phyloP scores from a whole-genome alignment of 1,140 invertebrate genomes.

The Plectus sambesii region DNA sequence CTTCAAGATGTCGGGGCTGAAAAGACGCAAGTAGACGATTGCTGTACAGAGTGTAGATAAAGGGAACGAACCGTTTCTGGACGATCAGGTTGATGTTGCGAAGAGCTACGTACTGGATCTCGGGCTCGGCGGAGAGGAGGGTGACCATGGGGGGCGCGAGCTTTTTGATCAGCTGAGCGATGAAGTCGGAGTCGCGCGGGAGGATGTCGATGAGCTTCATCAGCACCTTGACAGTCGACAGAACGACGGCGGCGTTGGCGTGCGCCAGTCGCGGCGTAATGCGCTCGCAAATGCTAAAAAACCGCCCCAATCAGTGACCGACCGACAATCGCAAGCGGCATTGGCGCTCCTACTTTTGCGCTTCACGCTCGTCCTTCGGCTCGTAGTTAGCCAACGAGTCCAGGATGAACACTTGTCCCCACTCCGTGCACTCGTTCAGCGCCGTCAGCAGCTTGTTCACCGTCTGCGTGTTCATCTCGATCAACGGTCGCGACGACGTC shows the following conservation, averaged over 20 bases:
- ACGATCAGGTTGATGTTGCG: slow-evolving; percentile 98
- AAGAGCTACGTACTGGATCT: slow-evolving; percentile 95
- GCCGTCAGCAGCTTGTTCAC: slow-evolving; percentile 97
- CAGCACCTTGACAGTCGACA: slow-evolving; percentile 86
- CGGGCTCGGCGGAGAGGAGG: slow-evolving; percentile 88
- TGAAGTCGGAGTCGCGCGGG: slow-evolving; percentile 80
- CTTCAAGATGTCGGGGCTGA: slow-evolving; percentile 88
- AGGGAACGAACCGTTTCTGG: slow-evolving; percentile 78
- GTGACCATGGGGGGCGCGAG: slow-evolving; percentile 96
- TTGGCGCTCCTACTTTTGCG: slow-evolving; percentile 64
- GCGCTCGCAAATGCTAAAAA: slow-evolving; percentile 77
- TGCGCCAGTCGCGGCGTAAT: slow-evolving; percentile 94
- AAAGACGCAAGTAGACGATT: slow-evolving; percentile 21
- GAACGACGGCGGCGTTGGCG: slow-evolving; percentile 97
- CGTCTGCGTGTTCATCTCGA: slow-evolving; percentile 92
- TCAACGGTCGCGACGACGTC: slow-evolving; percentile 74
- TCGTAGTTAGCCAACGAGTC: slow-evolving; percentile 94
- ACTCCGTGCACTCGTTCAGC: slow-evolving; percentile 94
- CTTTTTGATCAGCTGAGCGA: slow-evolving; percentile 84
- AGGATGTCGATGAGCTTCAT: slow-evolving; percentile 99
- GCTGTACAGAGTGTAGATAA: slow-evolving; percentile 5
- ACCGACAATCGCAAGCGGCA: not conserved
- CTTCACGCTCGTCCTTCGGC: slow-evolving; percentile 91
- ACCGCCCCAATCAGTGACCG: not conserved
- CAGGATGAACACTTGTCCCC: slow-evolving; percentile 71